These are phyloP conservation scores for Seira ritae DNA, from an alignment of 2,888 invertebrate genomes.

Conservation along the genomic window DNA sequence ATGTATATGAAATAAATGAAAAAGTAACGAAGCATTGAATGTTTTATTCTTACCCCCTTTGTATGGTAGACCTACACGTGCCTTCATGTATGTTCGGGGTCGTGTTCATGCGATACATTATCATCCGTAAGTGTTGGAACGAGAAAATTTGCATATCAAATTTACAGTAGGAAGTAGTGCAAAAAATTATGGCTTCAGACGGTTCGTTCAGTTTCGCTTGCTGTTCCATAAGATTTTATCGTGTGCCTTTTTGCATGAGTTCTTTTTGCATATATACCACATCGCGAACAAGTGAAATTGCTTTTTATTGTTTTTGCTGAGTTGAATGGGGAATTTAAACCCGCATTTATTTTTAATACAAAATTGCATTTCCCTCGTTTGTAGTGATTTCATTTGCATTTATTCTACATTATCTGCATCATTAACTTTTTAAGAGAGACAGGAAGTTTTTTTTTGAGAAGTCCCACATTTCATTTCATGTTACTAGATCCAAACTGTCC, in stretches of 20 bases:
- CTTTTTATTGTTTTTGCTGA: not conserved
- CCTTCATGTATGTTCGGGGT: slow-evolving; percentile 84
- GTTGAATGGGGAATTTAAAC: no score
- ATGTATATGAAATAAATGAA: slow-evolving; percentile 39
- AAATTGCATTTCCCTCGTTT: no score
- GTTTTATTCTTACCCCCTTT: slow-evolving; percentile 27
- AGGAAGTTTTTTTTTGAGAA: no score
- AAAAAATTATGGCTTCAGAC: not conserved
- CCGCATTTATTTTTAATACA: no score
- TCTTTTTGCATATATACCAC: no score
- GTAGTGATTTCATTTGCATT: no score
- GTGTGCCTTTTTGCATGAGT: not conserved
- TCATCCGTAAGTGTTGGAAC: slow-evolving; percentile 65
- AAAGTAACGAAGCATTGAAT: not conserved
- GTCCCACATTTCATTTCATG: no score
- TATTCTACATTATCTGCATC: no score
- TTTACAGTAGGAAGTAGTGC: slow-evolving; percentile 15
- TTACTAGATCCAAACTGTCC: no score
- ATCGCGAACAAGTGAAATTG: not conserved
- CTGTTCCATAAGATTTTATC: not conserved
- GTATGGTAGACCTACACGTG: slow-evolving; percentile 90
- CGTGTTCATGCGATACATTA: slow-evolving; percentile 71
- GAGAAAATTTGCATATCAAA: slow-evolving; percentile 18
- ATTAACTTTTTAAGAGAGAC: no score
- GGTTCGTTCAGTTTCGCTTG: not conserved